Evolutionary conservation across 2,888 invertebrate species (phyloP).

Genomic region (Tenthredo livida): DNA sequence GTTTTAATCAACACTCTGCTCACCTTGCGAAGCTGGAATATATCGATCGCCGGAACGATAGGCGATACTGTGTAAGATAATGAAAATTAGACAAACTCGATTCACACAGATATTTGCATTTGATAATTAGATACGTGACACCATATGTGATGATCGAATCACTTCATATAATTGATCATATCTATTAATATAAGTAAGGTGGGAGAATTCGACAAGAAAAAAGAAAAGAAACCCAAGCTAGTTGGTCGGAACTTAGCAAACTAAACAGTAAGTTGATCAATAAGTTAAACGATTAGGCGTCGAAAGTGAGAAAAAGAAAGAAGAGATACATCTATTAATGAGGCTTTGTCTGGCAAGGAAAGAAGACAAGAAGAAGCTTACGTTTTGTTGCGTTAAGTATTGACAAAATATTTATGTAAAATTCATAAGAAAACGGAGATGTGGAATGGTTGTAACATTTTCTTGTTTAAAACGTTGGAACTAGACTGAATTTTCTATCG

Average conservation of each 20-base stretch:
- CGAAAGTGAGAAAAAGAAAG: background rate
- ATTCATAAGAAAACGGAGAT: background rate
- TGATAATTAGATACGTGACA: slow-evolving; percentile 29
- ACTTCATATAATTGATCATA: background rate
- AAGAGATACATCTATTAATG: background rate
- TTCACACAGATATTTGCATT: slow-evolving; percentile 17
- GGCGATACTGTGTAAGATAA: background rate
- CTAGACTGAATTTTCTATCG: background rate
- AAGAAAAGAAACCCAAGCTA: background rate
- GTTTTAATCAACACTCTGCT: slow-evolving; percentile 12
- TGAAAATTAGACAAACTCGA: background rate
- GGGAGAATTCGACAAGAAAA: background rate
- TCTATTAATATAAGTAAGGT: background rate
- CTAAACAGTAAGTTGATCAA: background rate
- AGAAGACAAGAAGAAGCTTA: background rate
- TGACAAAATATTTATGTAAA: background rate
- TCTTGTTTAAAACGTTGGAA: background rate
- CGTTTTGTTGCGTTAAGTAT: background rate
- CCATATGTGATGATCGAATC: background rate
- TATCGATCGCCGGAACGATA: background rate
- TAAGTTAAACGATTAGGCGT: background rate
- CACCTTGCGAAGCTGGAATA: background rate
- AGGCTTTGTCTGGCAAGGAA: background rate
- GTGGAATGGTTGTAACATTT: background rate
- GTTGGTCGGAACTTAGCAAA: background rate